Percentiles rank a stretch among this genome's conserved stretches.
Evolutionary conservation across 2,113 vertebrate genomes (phyloP).

Genomic region (Todiramphus chloris): DNA sequence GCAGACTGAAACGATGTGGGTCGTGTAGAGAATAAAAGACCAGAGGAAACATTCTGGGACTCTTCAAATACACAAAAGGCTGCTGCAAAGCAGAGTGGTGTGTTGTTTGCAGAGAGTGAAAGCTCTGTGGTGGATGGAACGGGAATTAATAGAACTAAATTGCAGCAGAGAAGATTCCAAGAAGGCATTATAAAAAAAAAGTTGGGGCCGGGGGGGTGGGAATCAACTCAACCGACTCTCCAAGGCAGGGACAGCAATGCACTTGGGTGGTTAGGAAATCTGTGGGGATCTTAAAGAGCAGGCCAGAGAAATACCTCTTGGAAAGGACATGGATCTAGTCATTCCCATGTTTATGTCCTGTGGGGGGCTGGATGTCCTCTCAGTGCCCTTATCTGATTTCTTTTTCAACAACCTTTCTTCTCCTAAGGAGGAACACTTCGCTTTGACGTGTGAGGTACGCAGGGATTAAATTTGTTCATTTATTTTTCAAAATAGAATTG

Average conservation of each 20-base stretch:
- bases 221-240: not conserved
- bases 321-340: not conserved
- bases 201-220: accelerated
- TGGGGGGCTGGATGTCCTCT: not conserved
- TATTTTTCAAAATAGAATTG: not conserved
- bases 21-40: not conserved
- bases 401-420: not conserved
- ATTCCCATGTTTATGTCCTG: not conserved
- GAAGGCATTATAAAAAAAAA: not conserved
- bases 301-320: not conserved
- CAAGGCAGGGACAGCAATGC: not conserved
- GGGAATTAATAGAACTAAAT: not conserved
- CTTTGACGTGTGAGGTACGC: not conserved
- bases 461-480: not conserved
- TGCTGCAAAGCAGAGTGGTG: not conserved
- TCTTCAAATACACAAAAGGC: not conserved
- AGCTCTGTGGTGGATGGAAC: not conserved
- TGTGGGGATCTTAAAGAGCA: not conserved
- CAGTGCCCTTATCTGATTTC: not conserved
- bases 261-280: not conserved
- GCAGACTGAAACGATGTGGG: not conserved
- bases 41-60: not conserved
- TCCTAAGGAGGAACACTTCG: not conserved
- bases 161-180: not conserved
- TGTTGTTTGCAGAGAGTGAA: not conserved